Evolutionary conservation across 2,113 vertebrate species (phyloP), one percentile per base, ranked within the genome.

Genomic region (Equus quagga): DNA sequence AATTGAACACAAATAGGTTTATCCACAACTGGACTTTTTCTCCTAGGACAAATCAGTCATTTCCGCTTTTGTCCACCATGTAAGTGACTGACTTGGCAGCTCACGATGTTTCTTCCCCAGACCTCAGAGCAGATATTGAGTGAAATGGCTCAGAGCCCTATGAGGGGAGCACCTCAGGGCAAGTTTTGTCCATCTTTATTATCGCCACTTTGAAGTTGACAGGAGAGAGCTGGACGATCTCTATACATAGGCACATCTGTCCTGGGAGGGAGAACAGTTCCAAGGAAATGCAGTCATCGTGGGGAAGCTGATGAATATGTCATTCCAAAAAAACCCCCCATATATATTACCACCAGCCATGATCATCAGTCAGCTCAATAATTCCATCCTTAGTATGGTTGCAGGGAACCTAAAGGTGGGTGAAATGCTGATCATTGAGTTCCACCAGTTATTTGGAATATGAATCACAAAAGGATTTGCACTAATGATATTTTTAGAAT

Each of bases 401-500:
- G 98, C 98, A 96, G 98, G 98, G 78, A 99, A 99, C 93, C 93
- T 99, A 81, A 97, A 99, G 98, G 99, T 99, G 90, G 97, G 99
- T 96, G 97, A 98, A 4, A 98, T 99, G 94, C 98, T 97, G 64
- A 98, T 99, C 31, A 98, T 99, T 99, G 98, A 98, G 64, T 99
- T 99, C 94, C 98, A 99, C 85, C 98, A 99, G 82, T 97, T 99
- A 91, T 99, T 99, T 95, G 87, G 98, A 98, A 92, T 33, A 89
- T 98, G 73, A 98, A 98, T 73, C 94, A 98, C 65, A 97, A 98
- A n/a, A 99, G 98, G 98, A 98, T 98, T 79, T 99, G 98, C 97
- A 98, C 98, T 65, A 99, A 99, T 58, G 97, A 98, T 23, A 98
- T 99, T 99, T 99, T 99, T 97, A 97, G 99, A 95, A 97, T 99